Conservation (phyloP, 2,888 invertebrate genomes). For the Thymelicus acteon region DNA sequence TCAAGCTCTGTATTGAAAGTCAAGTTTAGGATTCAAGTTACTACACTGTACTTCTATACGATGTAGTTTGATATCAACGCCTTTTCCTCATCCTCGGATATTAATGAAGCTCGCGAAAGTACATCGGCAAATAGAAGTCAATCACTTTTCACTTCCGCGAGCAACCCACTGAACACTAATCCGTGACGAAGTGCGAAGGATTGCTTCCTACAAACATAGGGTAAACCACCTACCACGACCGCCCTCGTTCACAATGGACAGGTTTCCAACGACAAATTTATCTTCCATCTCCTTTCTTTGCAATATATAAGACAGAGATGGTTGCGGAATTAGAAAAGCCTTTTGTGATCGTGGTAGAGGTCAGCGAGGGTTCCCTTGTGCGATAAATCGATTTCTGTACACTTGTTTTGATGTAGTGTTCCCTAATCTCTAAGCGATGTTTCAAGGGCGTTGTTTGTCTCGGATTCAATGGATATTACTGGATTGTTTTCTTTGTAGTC, state of each 20-base stretch:
- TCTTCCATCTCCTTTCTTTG: not conserved
- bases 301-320: not conserved
- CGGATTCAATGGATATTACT: constrained; percentile 8
- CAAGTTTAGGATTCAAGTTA: too few relatives aligned
- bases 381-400: constrained; percentile 59
- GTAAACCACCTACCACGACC: constrained; percentile 13
- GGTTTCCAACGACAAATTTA: not conserved
- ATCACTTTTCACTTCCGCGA: constrained; percentile 48
- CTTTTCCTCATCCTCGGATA: not conserved
- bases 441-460: constrained; percentile 16
- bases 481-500: constrained; percentile 7
- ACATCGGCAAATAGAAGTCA: constrained; percentile 43
- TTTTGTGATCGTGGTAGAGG: constrained; percentile 18
- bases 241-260: not conserved
- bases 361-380: constrained; percentile 9
- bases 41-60: too few relatives aligned
- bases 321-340: not conserved
- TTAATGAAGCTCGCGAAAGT: constrained; percentile 14
- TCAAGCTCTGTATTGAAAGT: too few relatives aligned
- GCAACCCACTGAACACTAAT: constrained; percentile 50
- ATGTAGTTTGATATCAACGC: too few relatives aligned
- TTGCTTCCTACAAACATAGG: constrained; percentile 36
- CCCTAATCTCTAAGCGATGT: constrained; percentile 15
- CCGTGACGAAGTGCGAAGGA: constrained; percentile 48
- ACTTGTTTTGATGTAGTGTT: constrained; percentile 46